These are phyloP conservation scores for Donacobius atricapilla DNA, from an alignment of 2,113 vertebrate genomes.

Conservation along the genomic window DNA sequence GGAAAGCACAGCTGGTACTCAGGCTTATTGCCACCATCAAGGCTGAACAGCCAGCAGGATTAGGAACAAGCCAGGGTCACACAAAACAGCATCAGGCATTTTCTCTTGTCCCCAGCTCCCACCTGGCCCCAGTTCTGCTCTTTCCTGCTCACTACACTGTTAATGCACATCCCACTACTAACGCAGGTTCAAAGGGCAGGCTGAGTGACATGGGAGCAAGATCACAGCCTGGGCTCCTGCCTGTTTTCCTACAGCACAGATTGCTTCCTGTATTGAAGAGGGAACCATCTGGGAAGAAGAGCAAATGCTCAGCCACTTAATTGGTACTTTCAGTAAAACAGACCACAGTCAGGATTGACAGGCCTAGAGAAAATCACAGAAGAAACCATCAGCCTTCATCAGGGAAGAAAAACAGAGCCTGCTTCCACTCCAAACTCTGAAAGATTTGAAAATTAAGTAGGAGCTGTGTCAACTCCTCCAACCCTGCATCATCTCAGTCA, in stretches of 20 bases:
- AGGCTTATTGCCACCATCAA: constrained; percentile 2
- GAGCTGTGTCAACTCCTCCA: not conserved
- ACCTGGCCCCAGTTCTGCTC: not conserved
- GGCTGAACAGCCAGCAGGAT: constrained; percentile 38
- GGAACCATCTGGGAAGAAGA: constrained; percentile 27
- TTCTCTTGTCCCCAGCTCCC: not conserved
- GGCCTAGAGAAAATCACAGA: not conserved
- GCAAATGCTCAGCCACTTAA: constrained; percentile 18
- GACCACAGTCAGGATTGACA: not conserved
- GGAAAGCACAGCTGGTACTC: constrained; percentile 24
- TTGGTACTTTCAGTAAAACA: constrained; percentile 26
- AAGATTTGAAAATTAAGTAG: not conserved
- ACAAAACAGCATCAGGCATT: not conserved
- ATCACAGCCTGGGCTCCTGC: not conserved
- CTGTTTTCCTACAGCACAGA: not conserved
- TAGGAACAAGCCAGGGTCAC: not conserved
- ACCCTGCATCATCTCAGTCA: not conserved
- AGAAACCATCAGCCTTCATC: not conserved
- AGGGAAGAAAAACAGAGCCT: not conserved
- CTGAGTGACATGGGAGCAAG: not conserved
- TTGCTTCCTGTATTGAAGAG: not conserved
- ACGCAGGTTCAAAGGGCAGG: not conserved
- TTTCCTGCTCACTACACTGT: not conserved
- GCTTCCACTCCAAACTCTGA: not conserved
- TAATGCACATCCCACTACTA: not conserved